These are phyloP conservation scores for Anthonomus grandis DNA, from an alignment of 1,140 invertebrate species.

Conservation along the genomic window DNA sequence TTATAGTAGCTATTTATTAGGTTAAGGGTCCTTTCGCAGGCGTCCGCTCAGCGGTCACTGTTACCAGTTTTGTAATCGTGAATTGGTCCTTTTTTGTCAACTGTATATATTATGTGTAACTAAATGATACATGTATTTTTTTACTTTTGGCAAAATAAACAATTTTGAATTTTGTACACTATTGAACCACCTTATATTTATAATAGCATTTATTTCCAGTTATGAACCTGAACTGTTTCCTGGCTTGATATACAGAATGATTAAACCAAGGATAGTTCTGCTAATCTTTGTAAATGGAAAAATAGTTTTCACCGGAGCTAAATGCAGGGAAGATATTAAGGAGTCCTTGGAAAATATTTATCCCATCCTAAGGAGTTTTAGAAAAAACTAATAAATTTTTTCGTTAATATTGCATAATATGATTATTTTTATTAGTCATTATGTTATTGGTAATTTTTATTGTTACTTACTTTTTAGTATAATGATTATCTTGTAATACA, in stretches of 20 bases:
- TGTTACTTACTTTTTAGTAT: too few relatives aligned
- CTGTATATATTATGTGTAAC: too few relatives aligned
- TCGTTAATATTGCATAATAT: neutral
- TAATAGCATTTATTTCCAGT: constrained; percentile 97
- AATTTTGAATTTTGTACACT: too few relatives aligned
- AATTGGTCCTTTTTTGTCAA: too few relatives aligned
- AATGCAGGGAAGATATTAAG: constrained; percentile 96
- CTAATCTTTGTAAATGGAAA: constrained; percentile 99
- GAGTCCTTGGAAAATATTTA: constrained; percentile 99
- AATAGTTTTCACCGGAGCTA: constrained; percentile 98
- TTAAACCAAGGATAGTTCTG: constrained; percentile 96
- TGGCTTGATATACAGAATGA: constrained; percentile 98
- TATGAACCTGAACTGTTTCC: constrained; percentile 95
- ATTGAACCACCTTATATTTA: too few relatives aligned
- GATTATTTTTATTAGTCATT: neutral
- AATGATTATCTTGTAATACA: too few relatives aligned
- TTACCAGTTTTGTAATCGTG: too few relatives aligned
- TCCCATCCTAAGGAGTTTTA: constrained; percentile 98
- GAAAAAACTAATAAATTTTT: constrained; percentile 59
- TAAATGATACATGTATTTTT: too few relatives aligned
- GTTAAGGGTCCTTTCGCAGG: too few relatives aligned
- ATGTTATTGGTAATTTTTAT: neutral
- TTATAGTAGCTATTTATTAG: too few relatives aligned
- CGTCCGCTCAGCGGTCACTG: too few relatives aligned
- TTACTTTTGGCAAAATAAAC: too few relatives aligned